Conservation (phyloP, 1,140 invertebrate species). For the Heterodera schachtii region DNA sequence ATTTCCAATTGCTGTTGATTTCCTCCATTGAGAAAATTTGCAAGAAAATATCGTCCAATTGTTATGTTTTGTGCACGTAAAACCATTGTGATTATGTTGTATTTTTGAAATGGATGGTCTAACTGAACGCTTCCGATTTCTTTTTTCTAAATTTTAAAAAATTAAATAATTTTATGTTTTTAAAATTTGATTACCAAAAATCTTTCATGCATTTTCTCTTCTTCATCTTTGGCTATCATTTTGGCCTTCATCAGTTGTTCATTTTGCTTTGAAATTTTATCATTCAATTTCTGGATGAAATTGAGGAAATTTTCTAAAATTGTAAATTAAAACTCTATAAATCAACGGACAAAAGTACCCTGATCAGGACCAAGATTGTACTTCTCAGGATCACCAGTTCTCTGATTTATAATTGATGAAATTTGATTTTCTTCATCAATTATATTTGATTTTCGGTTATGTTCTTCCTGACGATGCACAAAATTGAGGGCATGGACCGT, state of each 20-base stretch:
- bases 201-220: not conserved
- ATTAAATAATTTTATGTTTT: not conserved
- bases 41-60: not conserved
- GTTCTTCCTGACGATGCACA: not conserved
- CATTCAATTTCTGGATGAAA: not conserved
- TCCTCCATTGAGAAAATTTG: not conserved
- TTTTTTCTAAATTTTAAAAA: not conserved
- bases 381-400: too few relatives aligned
- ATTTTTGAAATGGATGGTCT: not conserved
- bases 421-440: not conserved
- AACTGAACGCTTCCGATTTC: not conserved
- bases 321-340: not conserved
- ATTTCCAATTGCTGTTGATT: not conserved
- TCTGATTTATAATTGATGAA: not conserved
- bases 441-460: not conserved
- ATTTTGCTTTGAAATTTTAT: not conserved
- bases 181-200: not conserved
- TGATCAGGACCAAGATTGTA: too few relatives aligned
- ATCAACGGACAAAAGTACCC: not conserved
- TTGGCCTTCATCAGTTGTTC: not conserved
- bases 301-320: not conserved
- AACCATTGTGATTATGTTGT: not conserved
- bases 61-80: not conserved
- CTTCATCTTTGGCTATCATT: not conserved
- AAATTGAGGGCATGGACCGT: not conserved